Evolutionary conservation across 1,140 invertebrate species (phyloP).

Genomic region (Dendroctonus ponderosae): DNA sequence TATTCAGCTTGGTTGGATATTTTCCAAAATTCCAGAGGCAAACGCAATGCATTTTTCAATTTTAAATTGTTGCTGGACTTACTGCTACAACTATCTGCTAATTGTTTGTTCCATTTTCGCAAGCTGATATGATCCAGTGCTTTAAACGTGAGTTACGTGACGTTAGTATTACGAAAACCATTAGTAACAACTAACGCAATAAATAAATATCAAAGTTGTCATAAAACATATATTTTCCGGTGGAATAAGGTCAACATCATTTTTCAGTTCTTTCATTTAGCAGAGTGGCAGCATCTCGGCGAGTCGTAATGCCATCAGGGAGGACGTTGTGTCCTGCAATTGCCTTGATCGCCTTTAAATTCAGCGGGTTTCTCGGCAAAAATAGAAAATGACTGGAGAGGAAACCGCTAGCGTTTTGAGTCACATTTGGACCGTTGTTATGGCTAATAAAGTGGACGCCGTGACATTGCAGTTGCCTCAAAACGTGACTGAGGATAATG

Average conservation of each 20-base stretch:
- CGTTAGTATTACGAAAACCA: background rate
- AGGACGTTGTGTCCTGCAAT: slow-evolving; percentile 18
- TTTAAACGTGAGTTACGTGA: background rate
- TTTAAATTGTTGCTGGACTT: background rate
- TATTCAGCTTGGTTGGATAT: background rate
- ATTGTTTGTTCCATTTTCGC: background rate
- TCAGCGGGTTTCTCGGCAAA: slow-evolving; percentile 21
- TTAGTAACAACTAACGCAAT: background rate
- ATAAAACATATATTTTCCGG: too few relatives aligned
- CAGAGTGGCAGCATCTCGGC: slow-evolving; percentile 4
- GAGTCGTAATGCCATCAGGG: slow-evolving; percentile 20
- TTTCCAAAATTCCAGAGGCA: background rate
- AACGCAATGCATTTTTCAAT: background rate
- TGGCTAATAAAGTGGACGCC: slow-evolving; percentile 45
- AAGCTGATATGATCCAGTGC: background rate
- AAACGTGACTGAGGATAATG: slow-evolving; percentile 41
- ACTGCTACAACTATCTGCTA: background rate
- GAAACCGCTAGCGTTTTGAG: slow-evolving; percentile 28
- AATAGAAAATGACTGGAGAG: slow-evolving; percentile 25
- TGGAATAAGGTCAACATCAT: slow-evolving; percentile 10
- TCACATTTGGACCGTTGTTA: slow-evolving; percentile 39
- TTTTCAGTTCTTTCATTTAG: slow-evolving; percentile 13
- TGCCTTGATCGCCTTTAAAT: slow-evolving; percentile 26
- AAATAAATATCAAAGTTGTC: background rate
- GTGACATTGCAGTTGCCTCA: slow-evolving; percentile 44